Evolutionary conservation across 2,888 invertebrate species (phyloP), one percentile per base, ranked within the genome.

Genomic region (Ormyrus nitidulus): DNA sequence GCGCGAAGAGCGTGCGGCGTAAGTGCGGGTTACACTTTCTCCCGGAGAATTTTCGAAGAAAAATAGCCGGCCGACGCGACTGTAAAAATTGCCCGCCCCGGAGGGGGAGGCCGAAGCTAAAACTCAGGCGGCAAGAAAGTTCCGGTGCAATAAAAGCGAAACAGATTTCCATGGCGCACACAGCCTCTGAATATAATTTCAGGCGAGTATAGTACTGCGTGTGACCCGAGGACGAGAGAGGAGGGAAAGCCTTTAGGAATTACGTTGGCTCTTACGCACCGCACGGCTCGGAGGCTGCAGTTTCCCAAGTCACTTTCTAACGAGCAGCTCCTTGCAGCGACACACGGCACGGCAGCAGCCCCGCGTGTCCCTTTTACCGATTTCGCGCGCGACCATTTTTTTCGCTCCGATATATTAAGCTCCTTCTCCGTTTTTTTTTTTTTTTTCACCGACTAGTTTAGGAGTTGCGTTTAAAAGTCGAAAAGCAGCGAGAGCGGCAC

Each of bases 291-390:
- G 78, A 80, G 83, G 13, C 83, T 76, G 80, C 82, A 84, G 85
- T 75, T 87, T 87, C 87, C 85, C 86, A 86, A 81, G 80, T 48
- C 84, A 86, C 87, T 87, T 88, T 88, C 88, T 86, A 87, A 82
- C 84, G 75, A 79, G 74, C 59, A 0, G 13, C 79, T 58, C 49
- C 46, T 75, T 34, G 34, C 34, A 34, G 3, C 34, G 34, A 19
- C 19, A 19, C 19, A 3, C 34, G 34, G 34, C 34, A 3, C 34
- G 34, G 34, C 34, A 2, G 34, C 34, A 34, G 34, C 2, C 34
- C 34, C 34, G 34, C 1, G 19, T 19, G 19, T 34, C 34, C 34
- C 34, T 34, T 34, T 34, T 34, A 34, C 34, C 34, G 34, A 34
- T 34, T 34, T 34, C 34, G 34, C 34, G 34, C 34, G 34, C 3